Evolutionary conservation across 2,888 invertebrate species (phyloP).

Genomic region (Bellardia pandia): DNA sequence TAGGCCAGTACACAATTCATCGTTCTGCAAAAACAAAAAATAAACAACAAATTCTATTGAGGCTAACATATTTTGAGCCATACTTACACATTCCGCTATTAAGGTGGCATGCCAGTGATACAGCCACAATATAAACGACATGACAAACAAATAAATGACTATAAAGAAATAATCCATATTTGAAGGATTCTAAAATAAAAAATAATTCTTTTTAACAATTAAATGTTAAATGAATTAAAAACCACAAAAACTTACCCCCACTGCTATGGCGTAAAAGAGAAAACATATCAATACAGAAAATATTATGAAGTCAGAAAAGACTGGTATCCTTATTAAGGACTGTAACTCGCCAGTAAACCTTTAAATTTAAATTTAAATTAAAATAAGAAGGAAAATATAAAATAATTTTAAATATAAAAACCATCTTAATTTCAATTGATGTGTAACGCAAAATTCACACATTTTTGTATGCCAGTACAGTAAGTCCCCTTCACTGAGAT

Average conservation of each 20-base stretch:
- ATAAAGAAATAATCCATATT: slow-evolving; percentile 79
- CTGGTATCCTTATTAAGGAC: slow-evolving; percentile 77
- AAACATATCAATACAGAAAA: slow-evolving; percentile 80
- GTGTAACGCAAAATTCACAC: slow-evolving; percentile 75
- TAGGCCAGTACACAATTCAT: slow-evolving; percentile 75
- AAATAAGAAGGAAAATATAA: neutral
- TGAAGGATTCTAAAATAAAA: slow-evolving; percentile 73
- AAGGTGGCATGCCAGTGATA: slow-evolving; percentile 82
- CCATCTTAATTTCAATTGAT: slow-evolving; percentile 77
- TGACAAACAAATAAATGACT: slow-evolving; percentile 77
- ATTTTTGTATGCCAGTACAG: slow-evolving; percentile 75
- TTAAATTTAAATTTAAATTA: neutral
- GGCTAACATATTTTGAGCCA: no score
- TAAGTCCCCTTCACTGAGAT: slow-evolving; percentile 45
- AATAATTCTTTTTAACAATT: neutral
- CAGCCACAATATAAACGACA: slow-evolving; percentile 78
- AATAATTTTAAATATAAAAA: slow-evolving; percentile 23
- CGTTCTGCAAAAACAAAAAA: slow-evolving; percentile 73
- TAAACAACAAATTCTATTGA: no score
- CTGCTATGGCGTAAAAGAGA: slow-evolving; percentile 77
- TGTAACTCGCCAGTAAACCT: slow-evolving; percentile 76
- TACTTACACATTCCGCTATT: slow-evolving; percentile 76
- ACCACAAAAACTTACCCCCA: slow-evolving; percentile 76
- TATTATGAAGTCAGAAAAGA: slow-evolving; percentile 80
- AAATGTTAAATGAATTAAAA: neutral